Evolutionary conservation across 1,140 invertebrate genomes (phyloP), one percentile per base, ranked within the genome.

Genomic region (Meloidogyne floridensis): DNA sequence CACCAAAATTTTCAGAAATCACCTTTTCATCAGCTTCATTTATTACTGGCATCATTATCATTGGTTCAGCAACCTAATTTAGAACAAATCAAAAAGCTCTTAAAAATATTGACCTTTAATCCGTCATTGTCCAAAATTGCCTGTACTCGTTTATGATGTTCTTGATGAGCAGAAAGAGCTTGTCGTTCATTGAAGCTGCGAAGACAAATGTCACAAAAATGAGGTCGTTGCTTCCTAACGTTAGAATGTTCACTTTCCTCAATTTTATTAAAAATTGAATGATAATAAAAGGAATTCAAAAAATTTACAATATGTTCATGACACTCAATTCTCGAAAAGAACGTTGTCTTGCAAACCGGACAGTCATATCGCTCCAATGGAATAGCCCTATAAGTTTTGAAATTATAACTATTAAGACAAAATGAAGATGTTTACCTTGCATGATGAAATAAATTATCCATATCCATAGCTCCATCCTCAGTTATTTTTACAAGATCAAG

Each of bases 301-400:
- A 15, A 15, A 76, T 8, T 11, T 18, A 79, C 80, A 59, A 87
- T 78, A 79, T 89, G 88, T 42, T 90, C 88, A 6, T 69, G 13
- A 75, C 88, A 89, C 69, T 89, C 88, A 47, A 84, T 51, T 13
- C 88, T 42, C 2, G 88, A 90, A 65, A 85, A 80, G 79, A 89
- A 89, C 1, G 80, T 70, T 2, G 81, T 47, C 72, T 89, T 90
- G 85, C 88, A 89, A 15, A 87, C 11, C 10, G 88, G 88, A 69
- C 88, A 89, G 11, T 89, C 89, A 75, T 84, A 90, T 32, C 82
- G 74, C 56, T 89, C 88, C 56, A 89, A 90, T n/a, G 87, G 82
- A 15, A 90, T 80, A 0, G 86, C 80, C 53, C 86, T 83, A 15
- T 18, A 70, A 9, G 11, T n/a, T 47, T 20, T 20, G 20, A 47